A percentile compares a stretch with the other conserved stretches of the same genome.
Conservation (phyloP, 2,113 vertebrate genomes). For the Chaetodon trifascialis region DNA sequence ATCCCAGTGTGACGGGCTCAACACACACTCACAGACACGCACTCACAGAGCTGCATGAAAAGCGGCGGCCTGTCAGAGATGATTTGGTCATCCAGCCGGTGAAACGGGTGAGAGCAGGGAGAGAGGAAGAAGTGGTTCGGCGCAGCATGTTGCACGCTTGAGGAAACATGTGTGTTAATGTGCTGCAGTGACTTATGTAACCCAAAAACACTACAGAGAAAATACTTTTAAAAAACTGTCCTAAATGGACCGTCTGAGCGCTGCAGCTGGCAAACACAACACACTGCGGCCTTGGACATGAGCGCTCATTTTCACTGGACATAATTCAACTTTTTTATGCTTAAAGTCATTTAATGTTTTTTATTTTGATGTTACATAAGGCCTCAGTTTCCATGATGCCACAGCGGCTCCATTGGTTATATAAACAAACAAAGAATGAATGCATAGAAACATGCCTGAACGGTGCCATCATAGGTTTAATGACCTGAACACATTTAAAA, state of each 20-base stretch:
- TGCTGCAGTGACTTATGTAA: constrained; percentile 77
- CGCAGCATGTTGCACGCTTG: constrained; percentile 68
- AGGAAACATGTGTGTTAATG: constrained; percentile 76
- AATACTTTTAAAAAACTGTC: background rate
- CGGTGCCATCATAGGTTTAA: background rate
- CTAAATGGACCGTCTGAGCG: background rate
- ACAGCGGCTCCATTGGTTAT: constrained; percentile 11
- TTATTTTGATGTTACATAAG: constrained; percentile 51
- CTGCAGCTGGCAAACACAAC: background rate
- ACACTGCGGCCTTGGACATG: background rate
- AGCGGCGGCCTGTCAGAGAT: constrained; percentile 59
- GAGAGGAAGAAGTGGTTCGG: constrained; percentile 29
- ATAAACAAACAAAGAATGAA: constrained; percentile 11
- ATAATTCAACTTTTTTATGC: background rate
- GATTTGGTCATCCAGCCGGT: constrained; percentile 58
- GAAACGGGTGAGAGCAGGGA: constrained; percentile 9
- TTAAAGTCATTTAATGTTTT: background rate
- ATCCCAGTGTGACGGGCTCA: constrained; percentile 18
- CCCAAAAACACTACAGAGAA: constrained; percentile 10
- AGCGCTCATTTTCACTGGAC: background rate
- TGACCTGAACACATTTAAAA: background rate
- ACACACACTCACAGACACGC: constrained; percentile 27
- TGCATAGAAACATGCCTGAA: background rate
- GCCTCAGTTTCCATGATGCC: constrained; percentile 24
- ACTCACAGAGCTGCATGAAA: constrained; percentile 40